Percentiles rank a stretch among this genome's conserved stretches.
Conservation (phyloP, 2,888 invertebrate species). For the Epinotia bilunana region DNA sequence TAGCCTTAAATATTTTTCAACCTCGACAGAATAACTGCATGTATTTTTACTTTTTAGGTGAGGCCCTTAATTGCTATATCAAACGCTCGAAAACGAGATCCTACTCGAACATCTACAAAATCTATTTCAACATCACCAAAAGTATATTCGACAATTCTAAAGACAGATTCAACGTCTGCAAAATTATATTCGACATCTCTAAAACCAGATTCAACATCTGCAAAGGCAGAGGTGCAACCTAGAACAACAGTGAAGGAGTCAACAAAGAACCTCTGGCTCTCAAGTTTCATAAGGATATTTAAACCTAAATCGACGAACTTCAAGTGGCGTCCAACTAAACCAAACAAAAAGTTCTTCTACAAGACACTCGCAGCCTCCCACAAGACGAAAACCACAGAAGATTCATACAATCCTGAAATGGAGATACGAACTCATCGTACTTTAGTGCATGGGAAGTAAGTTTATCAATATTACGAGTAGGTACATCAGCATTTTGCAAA, state of each 20-base stretch:
- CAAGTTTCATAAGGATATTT: background rate
- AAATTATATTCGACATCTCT: background rate
- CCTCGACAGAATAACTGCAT: background rate
- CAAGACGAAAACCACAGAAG: background rate
- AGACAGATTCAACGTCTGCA: background rate
- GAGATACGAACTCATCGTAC: background rate
- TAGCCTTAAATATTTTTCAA: too few relatives aligned
- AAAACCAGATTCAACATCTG: background rate
- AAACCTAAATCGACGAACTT: background rate
- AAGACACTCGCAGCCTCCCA: background rate
- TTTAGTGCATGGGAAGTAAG: conserved; percentile 1
- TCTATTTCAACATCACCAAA: background rate
- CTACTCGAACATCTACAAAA: background rate
- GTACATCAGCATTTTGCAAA: too few relatives aligned
- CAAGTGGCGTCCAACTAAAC: conserved; percentile 11
- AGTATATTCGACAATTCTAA: background rate
- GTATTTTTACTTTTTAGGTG: background rate
- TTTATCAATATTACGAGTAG: background rate
- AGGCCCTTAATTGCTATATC: background rate
- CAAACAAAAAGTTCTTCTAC: conserved; percentile 2
- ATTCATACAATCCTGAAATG: conserved; percentile 3
- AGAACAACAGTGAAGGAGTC: background rate
- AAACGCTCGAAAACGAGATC: background rate
- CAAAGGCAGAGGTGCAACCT: background rate
- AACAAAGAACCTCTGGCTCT: background rate